Conservation (phyloP, 2,113 vertebrate genomes). For the Gadus macrocephalus region DNA sequence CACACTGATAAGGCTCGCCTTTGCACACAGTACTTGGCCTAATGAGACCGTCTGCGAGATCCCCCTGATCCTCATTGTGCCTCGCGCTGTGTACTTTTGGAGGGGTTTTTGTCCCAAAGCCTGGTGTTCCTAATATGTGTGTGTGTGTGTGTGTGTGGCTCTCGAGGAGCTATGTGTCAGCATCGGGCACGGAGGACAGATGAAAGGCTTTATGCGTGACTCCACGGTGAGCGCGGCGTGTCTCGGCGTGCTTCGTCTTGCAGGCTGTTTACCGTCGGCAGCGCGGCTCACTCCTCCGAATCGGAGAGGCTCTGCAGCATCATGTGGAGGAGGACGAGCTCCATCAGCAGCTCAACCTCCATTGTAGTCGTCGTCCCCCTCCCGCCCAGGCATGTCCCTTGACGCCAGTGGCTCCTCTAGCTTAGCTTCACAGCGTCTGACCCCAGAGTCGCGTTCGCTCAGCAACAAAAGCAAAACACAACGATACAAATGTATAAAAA, state of each 20-base stretch:
- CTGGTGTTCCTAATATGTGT: too few relatives aligned
- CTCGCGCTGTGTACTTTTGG: too few relatives aligned
- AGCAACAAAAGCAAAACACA: too few relatives aligned
- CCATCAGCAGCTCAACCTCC: conserved; percentile 38
- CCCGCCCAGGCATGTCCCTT: conserved; percentile 35
- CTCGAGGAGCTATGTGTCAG: conserved; percentile 50
- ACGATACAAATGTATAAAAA: too few relatives aligned
- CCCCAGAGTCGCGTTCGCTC: conserved; percentile 28
- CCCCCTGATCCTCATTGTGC: conserved; percentile 7
- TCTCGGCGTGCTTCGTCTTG: conserved; percentile 72
- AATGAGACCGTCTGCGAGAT: conserved; percentile 30
- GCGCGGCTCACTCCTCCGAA: conserved; percentile 62
- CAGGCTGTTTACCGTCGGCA: conserved; percentile 58
- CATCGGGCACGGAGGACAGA: conserved; percentile 60
- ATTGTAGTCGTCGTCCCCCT: conserved; percentile 24
- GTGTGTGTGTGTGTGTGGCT: conserved; percentile 23
- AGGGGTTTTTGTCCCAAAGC: too few relatives aligned
- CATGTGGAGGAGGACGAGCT: conserved; percentile 33
- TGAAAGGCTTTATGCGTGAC: conserved; percentile 77
- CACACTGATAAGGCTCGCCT: conserved; percentile 53
- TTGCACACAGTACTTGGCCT: conserved; percentile 16
- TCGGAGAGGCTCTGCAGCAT: conserved; percentile 40
- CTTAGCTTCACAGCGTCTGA: conserved; percentile 25
- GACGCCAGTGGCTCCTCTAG: conserved; percentile 16
- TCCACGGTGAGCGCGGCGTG: conserved; percentile 60